A percentile compares a stretch with the other conserved stretches of the same genome.
Evolutionary conservation across 2,888 invertebrate genomes (phyloP).

Genomic region (Dasysyrphus albostriatus): DNA sequence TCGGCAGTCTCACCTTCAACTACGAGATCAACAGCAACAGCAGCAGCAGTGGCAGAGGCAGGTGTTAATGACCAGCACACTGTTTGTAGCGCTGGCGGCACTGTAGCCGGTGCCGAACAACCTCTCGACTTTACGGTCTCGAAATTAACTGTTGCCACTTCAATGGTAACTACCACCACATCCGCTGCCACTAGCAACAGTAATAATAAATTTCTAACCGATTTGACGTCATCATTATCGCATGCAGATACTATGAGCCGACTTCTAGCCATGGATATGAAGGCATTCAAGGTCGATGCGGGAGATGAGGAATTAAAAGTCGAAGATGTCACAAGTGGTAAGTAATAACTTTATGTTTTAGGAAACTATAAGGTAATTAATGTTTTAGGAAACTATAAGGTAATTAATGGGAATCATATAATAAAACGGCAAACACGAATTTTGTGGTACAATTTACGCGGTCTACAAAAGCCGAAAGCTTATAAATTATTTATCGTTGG

Average conservation of each 20-base stretch:
- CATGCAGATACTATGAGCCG: slow-evolving; percentile 74
- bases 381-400: too few relatives aligned
- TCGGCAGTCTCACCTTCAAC: slow-evolving; percentile 72
- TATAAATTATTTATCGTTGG: too few relatives aligned
- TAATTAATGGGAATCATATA: too few relatives aligned
- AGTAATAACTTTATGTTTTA: slow-evolving; percentile 29
- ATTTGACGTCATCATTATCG: slow-evolving; percentile 72
- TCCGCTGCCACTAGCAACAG: slow-evolving; percentile 23
- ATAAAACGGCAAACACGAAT: too few relatives aligned
- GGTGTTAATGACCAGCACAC: slow-evolving; percentile 82
- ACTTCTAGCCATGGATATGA: slow-evolving; percentile 66
- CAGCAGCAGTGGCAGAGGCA: slow-evolving; percentile 77
- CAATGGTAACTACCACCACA: slow-evolving; percentile 46
- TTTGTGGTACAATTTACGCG: too few relatives aligned
- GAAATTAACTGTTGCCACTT: slow-evolving; percentile 48
- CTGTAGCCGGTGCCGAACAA: slow-evolving; percentile 78
- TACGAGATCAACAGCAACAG: slow-evolving; percentile 72
- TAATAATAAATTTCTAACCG: slow-evolving; percentile 73
- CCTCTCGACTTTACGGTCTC: slow-evolving; percentile 77
- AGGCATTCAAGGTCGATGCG: slow-evolving; percentile 66
- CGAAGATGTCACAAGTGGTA: slow-evolving; percentile 56
- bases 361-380: too few relatives aligned
- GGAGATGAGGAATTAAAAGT: slow-evolving; percentile 41
- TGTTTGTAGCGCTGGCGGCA: slow-evolving; percentile 68
- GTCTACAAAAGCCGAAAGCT: too few relatives aligned